phyloP scores from a whole-genome alignment of 2,797 vertebrate genomes.

The Artibeus jamaicensis region DNA sequence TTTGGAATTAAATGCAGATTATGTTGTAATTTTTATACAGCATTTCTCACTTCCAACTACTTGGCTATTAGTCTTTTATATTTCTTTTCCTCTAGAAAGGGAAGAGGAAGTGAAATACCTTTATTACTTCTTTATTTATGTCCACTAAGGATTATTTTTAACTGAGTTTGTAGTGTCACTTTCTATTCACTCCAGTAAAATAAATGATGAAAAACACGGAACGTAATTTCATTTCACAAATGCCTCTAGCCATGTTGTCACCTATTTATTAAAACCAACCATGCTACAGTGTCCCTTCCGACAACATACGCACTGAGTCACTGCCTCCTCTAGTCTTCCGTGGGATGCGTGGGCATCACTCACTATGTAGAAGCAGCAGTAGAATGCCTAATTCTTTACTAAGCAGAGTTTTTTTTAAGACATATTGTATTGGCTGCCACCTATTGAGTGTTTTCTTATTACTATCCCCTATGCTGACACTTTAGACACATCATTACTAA shows the following conservation, averaged over 20 bases:
- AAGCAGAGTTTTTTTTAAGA: neutral
- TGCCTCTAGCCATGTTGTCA: neutral
- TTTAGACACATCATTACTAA: neutral
- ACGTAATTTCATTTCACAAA: neutral
- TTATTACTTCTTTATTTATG: neutral
- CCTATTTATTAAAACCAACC: conserved; percentile 1
- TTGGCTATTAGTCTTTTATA: neutral
- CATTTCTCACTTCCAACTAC: neutral
- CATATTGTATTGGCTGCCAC: neutral
- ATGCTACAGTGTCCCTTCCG: neutral
- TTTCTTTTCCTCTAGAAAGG: conserved; percentile 12
- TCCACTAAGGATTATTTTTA: conserved; percentile 21
- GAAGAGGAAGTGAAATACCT: neutral
- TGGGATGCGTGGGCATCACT: neutral
- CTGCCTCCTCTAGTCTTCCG: neutral
- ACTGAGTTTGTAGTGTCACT: conserved; percentile 22
- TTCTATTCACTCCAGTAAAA: neutral
- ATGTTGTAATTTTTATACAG: neutral
- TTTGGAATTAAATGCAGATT: neutral
- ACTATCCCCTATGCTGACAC: neutral
- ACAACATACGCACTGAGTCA: neutral
- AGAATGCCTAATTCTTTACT: neutral
- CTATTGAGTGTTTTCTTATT: neutral
- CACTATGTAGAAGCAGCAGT: neutral
- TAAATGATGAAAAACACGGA: neutral